Evolutionary conservation across 2,888 invertebrate species (phyloP).

Genomic region (Orthonevra nobilis): DNA sequence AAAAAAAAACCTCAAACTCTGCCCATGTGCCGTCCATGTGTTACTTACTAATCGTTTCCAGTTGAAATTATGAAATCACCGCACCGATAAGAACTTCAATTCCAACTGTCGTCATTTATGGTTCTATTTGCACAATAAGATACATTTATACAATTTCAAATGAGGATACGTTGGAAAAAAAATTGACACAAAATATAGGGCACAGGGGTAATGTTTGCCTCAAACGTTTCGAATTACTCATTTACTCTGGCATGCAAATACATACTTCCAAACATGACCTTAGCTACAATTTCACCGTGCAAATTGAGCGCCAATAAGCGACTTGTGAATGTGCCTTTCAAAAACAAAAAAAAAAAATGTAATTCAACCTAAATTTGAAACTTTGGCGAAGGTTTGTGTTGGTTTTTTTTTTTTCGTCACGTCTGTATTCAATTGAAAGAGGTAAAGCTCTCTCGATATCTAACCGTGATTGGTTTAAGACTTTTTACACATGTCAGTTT

Average conservation of each 20-base stretch:
- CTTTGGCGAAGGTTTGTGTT: slow-evolving; percentile 56
- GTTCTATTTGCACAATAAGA: slow-evolving; percentile 30
- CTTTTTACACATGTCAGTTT: too few species aligned
- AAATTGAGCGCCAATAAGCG: slow-evolving; percentile 37
- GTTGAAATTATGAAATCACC: slow-evolving; percentile 46
- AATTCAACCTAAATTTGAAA: slow-evolving; percentile 54
- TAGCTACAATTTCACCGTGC: slow-evolving; percentile 45
- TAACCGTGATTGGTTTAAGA: too few species aligned
- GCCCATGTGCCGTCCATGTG: slow-evolving; percentile 46
- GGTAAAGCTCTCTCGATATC: slow-evolving; percentile 4
- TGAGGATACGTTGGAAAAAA: not conserved
- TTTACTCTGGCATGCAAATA: slow-evolving; percentile 49
- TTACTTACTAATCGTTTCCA: slow-evolving; percentile 9
- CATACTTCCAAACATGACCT: slow-evolving; percentile 51
- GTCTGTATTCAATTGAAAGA: slow-evolving; percentile 3
- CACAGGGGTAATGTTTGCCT: slow-evolving; percentile 56
- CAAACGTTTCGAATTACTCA: slow-evolving; percentile 55
- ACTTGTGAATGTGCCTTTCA: slow-evolving; percentile 2
- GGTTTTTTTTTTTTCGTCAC: slow-evolving; percentile 29
- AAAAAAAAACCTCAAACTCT: not conserved
- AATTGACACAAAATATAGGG: slow-evolving; percentile 37
- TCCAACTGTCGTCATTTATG: not conserved
- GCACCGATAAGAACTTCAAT: slow-evolving; percentile 25
- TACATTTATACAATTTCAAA: slow-evolving; percentile 5
- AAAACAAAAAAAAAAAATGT: slow-evolving; percentile 37